A percentile compares a stretch with the other conserved stretches of the same genome.
These are phyloP conservation scores for Platycheirus albimanus DNA, from an alignment of 2,888 invertebrate genomes.

Conservation along the genomic window DNA sequence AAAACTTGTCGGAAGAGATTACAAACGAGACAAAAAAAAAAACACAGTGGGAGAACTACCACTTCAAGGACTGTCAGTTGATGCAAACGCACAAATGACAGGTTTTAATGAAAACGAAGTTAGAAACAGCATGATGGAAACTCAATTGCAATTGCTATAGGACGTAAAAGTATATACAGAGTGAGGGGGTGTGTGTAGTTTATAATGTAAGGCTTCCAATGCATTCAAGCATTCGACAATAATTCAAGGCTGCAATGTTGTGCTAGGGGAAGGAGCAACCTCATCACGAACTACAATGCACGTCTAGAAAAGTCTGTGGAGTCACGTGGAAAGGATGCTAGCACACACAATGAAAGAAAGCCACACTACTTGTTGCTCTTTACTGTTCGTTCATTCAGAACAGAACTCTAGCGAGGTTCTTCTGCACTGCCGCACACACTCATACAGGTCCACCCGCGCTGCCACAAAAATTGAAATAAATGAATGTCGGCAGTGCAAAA, in stretches of 20 bases:
- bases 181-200: neutral
- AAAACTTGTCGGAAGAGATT: slow-evolving; percentile 17
- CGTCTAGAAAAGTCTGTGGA: slow-evolving; percentile 20
- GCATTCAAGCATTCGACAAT: slow-evolving; percentile 34
- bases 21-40: neutral
- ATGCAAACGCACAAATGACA: slow-evolving; percentile 55
- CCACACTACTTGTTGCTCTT: slow-evolving; percentile 56
- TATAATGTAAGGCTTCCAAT: neutral
- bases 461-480: slow-evolving; percentile 56
- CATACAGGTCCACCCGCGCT: neutral
- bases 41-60: neutral
- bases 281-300: slow-evolving; percentile 17
- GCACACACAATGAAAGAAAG: slow-evolving; percentile 40
- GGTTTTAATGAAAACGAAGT: slow-evolving; percentile 61
- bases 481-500: slow-evolving; percentile 44
- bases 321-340: slow-evolving; percentile 51
- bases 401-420: no score
- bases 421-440: neutral
- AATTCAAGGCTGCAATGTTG: slow-evolving; percentile 12
- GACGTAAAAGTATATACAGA: neutral
- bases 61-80: slow-evolving; percentile 43
- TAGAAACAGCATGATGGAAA: slow-evolving; percentile 43
- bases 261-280: neutral
- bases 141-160: slow-evolving; percentile 45
- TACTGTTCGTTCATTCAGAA: no score